Conservation (phyloP, 2,797 vertebrate genomes). For the Parauchenoglanis ngamensis region DNA sequence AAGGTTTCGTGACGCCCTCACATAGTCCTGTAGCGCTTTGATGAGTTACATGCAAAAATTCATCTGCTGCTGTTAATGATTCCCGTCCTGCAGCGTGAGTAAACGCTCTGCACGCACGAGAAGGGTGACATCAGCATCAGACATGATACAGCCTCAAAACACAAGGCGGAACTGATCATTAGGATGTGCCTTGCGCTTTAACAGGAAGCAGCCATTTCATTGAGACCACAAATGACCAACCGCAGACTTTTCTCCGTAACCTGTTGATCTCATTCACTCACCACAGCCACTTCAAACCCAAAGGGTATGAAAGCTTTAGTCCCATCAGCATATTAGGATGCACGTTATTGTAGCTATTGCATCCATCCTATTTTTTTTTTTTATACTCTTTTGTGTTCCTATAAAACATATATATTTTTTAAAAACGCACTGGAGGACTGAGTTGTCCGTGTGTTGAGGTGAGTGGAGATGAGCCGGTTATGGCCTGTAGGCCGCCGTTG, state of each 20-base stretch:
- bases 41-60: constrained; percentile 19
- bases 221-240: no score
- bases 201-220: not conserved
- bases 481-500: not conserved
- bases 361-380: not conserved
- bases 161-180: no score
- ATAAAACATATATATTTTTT: not conserved
- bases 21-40: not conserved
- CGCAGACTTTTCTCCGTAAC: not conserved
- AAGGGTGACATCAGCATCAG: not conserved
- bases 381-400: not conserved
- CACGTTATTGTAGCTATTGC: not conserved
- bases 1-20: constrained; percentile 1
- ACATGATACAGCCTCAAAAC: not conserved
- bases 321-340: not conserved
- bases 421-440: not conserved
- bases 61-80: constrained; percentile 14
- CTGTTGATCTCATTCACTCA: not conserved
- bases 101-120: not conserved
- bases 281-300: not conserved
- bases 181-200: not conserved
- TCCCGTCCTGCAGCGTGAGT: not conserved
- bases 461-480: not conserved
- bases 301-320: not conserved
- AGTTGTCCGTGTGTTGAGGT: constrained; percentile 4